Base-by-base conservation (phyloP, 2,797 vertebrate genomes). In the Etheostoma perlongum region DNA sequence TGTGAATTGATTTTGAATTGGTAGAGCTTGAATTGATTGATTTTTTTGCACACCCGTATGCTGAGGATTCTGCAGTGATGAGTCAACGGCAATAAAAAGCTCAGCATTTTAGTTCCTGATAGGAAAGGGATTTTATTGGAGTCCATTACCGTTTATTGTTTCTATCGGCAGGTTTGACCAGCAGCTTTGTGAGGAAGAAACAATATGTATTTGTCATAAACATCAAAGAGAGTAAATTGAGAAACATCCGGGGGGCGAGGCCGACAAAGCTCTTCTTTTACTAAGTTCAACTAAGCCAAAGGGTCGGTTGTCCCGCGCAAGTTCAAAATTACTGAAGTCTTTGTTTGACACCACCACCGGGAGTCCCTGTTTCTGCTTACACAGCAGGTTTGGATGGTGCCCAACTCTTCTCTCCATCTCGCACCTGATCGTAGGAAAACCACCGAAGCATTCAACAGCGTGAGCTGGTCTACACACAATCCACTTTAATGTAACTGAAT, bases 141-240 rank as follows among this genome's bases (percentile, higher is more conserved):
- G 36, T 40, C 36, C 36, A 9, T 11, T 40, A 10, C 10, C 36
- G 36, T 40, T 30, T 30, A 30, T 30, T 6, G 36, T 40, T 40
- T 40, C 36, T 8, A 11, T 11, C 2, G 36, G 36, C 36, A 40
- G 36, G 53, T 68, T 42, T n/a, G 25, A 57, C 19, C 49, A 2
- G 72, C 54, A n/a, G 23, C 36, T 61, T 27, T 16, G 62, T 54
- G 23, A 66, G 54, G 69, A 83, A 74, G 44, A 21, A 0, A 25
- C 53, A 55, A 42, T 72, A 76, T 58, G 19, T 18, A 53, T 81
- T 64, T 21, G 21, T 71, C 64, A 2, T 23, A 23, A 49, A 62
- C 71, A 85, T 83, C 82, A 73, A 80, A 86, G 73, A 27, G 7
- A 47, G 23, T 21, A 40, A 18, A 55, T 14, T 47, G 40, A 81